phyloP scores from a whole-genome alignment of 2,888 invertebrate genomes.

The Lasius fuliginosus region DNA sequence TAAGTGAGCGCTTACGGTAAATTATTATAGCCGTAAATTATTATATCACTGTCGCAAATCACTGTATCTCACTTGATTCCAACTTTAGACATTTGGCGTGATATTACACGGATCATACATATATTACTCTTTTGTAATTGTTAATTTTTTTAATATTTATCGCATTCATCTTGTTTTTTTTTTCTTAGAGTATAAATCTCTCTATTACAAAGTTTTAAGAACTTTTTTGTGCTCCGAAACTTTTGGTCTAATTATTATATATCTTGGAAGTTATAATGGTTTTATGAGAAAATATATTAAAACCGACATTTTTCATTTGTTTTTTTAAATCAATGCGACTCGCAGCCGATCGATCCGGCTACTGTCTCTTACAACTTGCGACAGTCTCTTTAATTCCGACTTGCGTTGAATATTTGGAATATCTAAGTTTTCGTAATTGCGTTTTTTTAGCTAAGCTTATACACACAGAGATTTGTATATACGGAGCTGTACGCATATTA shows the following conservation, averaged over 20 bases:
- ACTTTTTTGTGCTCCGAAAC: constrained; percentile 24
- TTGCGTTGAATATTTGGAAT: constrained; percentile 50
- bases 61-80: constrained; percentile 60
- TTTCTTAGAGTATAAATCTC: constrained; percentile 76
- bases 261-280: constrained; percentile 60
- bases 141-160: constrained; percentile 80
- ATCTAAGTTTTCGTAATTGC: constrained; percentile 49
- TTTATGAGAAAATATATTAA: constrained; percentile 69
- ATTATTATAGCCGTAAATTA: constrained; percentile 14
- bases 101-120: constrained; percentile 66
- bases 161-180: constrained; percentile 70
- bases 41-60: constrained; percentile 46
- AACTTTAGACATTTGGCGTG: constrained; percentile 64
- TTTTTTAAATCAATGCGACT: constrained; percentile 76
- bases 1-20: constrained; percentile 60
- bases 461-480: constrained; percentile 58
- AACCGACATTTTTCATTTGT: constrained; percentile 59
- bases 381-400: constrained; percentile 35
- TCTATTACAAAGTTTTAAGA: constrained; percentile 36
- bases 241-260: constrained; percentile 26
- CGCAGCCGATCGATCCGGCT: constrained; percentile 52
- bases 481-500: constrained; percentile 38
- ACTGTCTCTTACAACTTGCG: constrained; percentile 41
- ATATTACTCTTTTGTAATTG: constrained; percentile 74
- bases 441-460: constrained; percentile 44